Conservation (phyloP, 1,140 invertebrate species). For the Teleogryllus occipitalis region DNA sequence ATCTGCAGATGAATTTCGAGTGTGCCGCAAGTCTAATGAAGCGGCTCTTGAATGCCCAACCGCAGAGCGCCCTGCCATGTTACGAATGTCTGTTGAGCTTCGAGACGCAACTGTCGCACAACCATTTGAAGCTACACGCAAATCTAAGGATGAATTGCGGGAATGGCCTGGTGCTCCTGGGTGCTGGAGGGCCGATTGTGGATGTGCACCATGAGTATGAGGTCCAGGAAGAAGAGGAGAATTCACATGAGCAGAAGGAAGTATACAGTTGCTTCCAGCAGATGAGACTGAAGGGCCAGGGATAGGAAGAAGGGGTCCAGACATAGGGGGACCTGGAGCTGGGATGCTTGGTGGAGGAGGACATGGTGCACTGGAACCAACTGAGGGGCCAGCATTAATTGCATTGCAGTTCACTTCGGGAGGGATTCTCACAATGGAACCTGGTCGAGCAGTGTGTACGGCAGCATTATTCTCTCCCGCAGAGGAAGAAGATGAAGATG, state of each 20-base stretch:
- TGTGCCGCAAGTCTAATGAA: constrained; percentile 72
- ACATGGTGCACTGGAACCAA: constrained; percentile 18
- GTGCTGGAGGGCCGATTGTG: constrained; percentile 6
- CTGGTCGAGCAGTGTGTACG: constrained; percentile 34
- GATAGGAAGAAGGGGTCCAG: neutral
- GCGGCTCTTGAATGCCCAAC: constrained; percentile 69
- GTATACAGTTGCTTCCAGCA: neutral
- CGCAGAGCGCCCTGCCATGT: constrained; percentile 24
- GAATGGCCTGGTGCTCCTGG: constrained; percentile 41
- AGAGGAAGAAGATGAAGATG: constrained; percentile 24
- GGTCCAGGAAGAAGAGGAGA: constrained; percentile 12
- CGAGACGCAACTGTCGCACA: constrained; percentile 31
- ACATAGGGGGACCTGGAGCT: constrained; percentile 11
- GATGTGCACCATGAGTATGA: constrained; percentile 25
- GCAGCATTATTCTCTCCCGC: constrained; percentile 31
- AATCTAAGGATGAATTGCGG: constrained; percentile 71
- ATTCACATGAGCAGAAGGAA: neutral
- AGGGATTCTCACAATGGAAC: constrained; percentile 45
- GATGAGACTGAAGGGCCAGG: neutral
- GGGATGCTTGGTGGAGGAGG: neutral
- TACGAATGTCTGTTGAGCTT: constrained; percentile 35
- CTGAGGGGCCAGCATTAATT: neutral
- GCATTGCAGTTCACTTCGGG: constrained; percentile 28
- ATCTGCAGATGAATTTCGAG: constrained; percentile 67
- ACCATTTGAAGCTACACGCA: constrained; percentile 48